phyloP scores from a whole-genome alignment of 2,797 vertebrate genomes.

The Hafferia zeledoni region DNA sequence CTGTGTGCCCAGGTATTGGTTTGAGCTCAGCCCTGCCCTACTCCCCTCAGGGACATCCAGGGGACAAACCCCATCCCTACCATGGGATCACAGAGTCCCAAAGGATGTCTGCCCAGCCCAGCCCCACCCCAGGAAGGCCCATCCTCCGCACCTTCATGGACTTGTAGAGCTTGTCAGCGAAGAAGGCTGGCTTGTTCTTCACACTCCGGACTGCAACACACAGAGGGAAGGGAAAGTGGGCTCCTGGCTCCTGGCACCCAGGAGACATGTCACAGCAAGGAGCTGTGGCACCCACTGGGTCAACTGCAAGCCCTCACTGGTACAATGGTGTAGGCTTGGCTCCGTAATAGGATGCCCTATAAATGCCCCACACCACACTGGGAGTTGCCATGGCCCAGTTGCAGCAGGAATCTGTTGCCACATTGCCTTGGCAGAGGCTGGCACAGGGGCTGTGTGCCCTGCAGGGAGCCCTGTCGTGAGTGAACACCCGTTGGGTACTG shows the following conservation, averaged over 20 bases:
- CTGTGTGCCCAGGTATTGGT: not conserved
- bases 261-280: not conserved
- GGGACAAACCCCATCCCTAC: not conserved
- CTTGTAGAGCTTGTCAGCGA: conserved; percentile 95
- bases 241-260: not conserved
- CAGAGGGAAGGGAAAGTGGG: not conserved
- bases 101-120: not conserved
- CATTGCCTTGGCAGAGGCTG: not conserved
- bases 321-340: not conserved
- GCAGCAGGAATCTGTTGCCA: not conserved
- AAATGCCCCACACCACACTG: accelerated
- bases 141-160: conserved; percentile 93
- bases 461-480: accelerated
- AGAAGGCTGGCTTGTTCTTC: conserved; percentile 94
- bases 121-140: not conserved
- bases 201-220: conserved; percentile 88
- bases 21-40: not conserved
- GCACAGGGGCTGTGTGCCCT: not conserved
- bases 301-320: not conserved
- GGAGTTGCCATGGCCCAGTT: accelerated
- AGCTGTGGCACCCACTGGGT: not conserved
- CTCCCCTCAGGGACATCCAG: not conserved
- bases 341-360: not conserved
- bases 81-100: not conserved
- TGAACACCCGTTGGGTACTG: conserved; percentile 36